Evolutionary conservation across 2,113 vertebrate genomes (phyloP), one percentile per base, ranked within the genome.

Genomic region (Neotoma lepida): DNA sequence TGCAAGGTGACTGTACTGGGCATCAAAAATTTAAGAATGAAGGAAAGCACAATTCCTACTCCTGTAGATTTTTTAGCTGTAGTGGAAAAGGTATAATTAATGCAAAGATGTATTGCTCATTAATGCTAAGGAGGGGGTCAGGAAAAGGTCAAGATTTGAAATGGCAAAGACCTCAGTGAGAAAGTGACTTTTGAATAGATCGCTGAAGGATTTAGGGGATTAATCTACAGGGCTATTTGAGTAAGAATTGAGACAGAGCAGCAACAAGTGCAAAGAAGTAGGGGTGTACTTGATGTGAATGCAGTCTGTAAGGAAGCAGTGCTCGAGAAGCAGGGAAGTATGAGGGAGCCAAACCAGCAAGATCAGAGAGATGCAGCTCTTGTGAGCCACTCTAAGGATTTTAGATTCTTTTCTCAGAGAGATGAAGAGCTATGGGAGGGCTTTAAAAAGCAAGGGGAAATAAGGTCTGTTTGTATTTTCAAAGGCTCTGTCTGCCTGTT

Each of bases 391-490:
- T 64, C 44, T 41, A 66, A 86, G 91, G 35, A 39, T 39, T 84
- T 80, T 22, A 35, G 24, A 51, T 71, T 64, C 12, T 89, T 4
- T 90, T 71, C 24, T 89, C n/a, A 86, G 18, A 81, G 77, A 66
- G 71, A 33, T 46, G 66, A 9, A 20, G n/a, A 54, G 35, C 41
- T 7, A 15, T 1, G 30, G 15, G 73, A 61, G 26, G 18, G 24
- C 74, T 86, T 64, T 90, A 49, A 22, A 49, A 66, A 68, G 33
- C 39, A 41, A 81, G 39, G 54, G 77, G 6, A 49, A 63, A 51
- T 61, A 61, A 61, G 33, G 44, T 87, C 88, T 84, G n/a, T n/a
- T 70, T 94, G 39, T 68, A 22, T 90, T 93, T 61, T 54, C 15
- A 54, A 71, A 87, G 66, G 63, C 33, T 35, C 58, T 51, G 10